A percentile compares a stretch with the other conserved stretches of the same genome.
Evolutionary conservation across 2,113 vertebrate species (phyloP).

Genomic region (Pseudopodoces humilis): DNA sequence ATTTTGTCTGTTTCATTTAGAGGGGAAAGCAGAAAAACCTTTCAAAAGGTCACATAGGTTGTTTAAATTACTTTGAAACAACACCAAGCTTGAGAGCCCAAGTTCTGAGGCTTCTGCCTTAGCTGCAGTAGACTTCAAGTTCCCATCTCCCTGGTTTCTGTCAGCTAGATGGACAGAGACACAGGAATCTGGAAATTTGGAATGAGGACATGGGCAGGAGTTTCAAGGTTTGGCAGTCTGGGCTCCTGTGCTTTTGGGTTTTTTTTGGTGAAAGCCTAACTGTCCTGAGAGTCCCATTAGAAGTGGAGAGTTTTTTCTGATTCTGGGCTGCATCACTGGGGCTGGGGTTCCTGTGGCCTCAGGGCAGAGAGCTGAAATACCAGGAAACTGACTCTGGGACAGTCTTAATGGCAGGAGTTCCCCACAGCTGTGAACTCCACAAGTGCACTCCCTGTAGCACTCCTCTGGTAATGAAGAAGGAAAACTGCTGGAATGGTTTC

Average conservation of each 20-base stretch:
- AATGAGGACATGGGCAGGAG: slow-evolving; percentile 2
- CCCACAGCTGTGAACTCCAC: slow-evolving; percentile 3
- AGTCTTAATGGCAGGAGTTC: slow-evolving; percentile 27
- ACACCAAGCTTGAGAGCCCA: neutral
- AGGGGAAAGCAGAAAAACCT: neutral
- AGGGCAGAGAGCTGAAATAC: slow-evolving; percentile 3
- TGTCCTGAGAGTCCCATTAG: slow-evolving; percentile 42
- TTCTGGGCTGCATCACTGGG: neutral
- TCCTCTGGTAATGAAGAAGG: slow-evolving; percentile 4
- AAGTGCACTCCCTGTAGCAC: neutral
- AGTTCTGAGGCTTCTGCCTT: neutral
- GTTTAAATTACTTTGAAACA: neutral
- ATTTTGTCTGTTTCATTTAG: neutral
- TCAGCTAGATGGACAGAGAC: slow-evolving; percentile 1
- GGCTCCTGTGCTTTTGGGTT: slow-evolving; percentile 26
- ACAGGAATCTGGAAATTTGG: slow-evolving; percentile 37
- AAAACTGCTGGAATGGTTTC: slow-evolving; percentile 16
- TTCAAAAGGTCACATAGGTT: neutral
- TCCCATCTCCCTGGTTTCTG: neutral
- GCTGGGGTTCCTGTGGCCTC: slow-evolving; percentile 32
- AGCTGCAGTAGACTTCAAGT: neutral
- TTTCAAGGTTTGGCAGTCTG: slow-evolving; percentile 32
- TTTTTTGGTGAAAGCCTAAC: slow-evolving; percentile 18
- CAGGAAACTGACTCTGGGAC: slow-evolving; percentile 4
- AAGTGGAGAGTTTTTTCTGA: slow-evolving; percentile 46